Percentiles rank a stretch among this genome's conserved stretches.
Conservation (phyloP, 2,797 vertebrate genomes). For the Enteromius treurensis region DNA sequence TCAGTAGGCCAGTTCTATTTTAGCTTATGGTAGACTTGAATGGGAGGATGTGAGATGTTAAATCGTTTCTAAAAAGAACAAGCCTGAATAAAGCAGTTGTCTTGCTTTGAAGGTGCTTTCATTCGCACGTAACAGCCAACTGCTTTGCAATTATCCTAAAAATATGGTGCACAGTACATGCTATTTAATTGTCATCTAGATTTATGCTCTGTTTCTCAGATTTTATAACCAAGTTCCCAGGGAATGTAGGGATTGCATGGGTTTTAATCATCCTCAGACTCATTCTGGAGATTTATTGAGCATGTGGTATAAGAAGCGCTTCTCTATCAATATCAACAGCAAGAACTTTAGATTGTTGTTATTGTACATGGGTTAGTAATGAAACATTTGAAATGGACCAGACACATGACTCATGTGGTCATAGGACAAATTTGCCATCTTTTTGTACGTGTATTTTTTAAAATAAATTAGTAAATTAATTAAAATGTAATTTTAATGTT, state of each 20-base stretch:
- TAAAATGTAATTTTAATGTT: neutral
- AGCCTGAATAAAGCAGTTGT: neutral
- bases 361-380: neutral
- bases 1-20: constrained; percentile 51
- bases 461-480: neutral
- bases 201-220: constrained; percentile 47
- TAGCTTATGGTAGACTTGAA: constrained; percentile 27
- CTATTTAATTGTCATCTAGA: constrained; percentile 51
- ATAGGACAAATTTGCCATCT: neutral
- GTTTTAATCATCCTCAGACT: constrained; percentile 28
- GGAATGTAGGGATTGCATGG: constrained; percentile 29
- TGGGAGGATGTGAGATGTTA: constrained; percentile 32
- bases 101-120: constrained; percentile 12
- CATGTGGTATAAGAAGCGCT: constrained; percentile 34
- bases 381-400: neutral
- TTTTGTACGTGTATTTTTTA: neutral
- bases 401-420: neutral
- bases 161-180: constrained; percentile 20
- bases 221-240: constrained; percentile 27
- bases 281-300: constrained; percentile 33
- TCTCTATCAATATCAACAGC: constrained; percentile 13
- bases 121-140: constrained; percentile 24
- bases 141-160: constrained; percentile 39
- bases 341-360: constrained; percentile 3
- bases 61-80: constrained; percentile 35